A percentile compares a stretch with the other conserved stretches of the same genome.
These are phyloP conservation scores for Phoenicopterus ruber DNA, from an alignment of 2,113 vertebrate species.

Conservation along the genomic window DNA sequence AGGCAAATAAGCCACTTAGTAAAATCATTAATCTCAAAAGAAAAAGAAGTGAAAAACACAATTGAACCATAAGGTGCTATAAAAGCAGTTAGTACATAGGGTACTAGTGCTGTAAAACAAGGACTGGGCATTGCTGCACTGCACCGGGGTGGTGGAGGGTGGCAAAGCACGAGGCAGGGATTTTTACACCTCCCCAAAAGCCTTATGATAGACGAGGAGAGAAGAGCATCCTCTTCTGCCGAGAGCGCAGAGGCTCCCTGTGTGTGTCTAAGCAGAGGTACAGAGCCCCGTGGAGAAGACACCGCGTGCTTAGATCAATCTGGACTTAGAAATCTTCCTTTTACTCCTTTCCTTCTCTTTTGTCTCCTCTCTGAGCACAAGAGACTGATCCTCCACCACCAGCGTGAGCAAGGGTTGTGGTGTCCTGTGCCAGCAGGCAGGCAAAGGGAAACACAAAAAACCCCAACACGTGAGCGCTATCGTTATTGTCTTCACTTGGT, in stretches of 20 bases:
- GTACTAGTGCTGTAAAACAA: not conserved
- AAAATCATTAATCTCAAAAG: not conserved
- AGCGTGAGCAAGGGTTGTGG: not conserved
- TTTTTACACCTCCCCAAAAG: not conserved
- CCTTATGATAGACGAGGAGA: not conserved
- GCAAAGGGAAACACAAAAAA: not conserved
- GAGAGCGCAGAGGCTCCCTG: rapidly evolving
- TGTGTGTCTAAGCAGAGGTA: not conserved
- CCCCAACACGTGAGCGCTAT: not conserved
- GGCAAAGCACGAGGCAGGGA: not conserved
- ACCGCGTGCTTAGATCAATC: not conserved
- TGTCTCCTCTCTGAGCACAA: not conserved
- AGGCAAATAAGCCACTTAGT: not conserved
- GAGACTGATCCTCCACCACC: not conserved
- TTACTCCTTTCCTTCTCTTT: not conserved
- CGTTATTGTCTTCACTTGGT: not conserved
- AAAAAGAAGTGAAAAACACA: not conserved
- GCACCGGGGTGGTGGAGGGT: not conserved
- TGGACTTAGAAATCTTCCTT: not conserved
- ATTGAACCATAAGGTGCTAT: not conserved
- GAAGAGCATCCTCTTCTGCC: not conserved
- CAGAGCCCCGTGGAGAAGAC: not conserved
- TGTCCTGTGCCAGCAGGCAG: not conserved
- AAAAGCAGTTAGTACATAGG: not conserved
- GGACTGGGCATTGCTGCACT: not conserved